Evolutionary conservation across 2,888 invertebrate species (phyloP).

Genomic region (Cosmopolites sordidus): DNA sequence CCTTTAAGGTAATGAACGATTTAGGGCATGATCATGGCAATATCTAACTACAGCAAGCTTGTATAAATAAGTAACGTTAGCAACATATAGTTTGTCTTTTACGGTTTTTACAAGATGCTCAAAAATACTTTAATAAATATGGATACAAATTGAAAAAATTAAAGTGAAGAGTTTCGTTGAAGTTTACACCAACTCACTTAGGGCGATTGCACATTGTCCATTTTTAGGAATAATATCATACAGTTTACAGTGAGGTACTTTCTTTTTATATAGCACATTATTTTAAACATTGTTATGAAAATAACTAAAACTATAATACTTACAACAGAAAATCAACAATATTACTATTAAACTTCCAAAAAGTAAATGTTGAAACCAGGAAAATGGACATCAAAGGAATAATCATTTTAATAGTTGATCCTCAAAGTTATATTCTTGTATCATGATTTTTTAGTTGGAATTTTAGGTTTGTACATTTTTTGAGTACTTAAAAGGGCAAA

Average conservation of each 20-base stretch:
- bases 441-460: no score
- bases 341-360: no score
- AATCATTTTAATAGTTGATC: no score
- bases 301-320: no score
- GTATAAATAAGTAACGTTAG: background rate
- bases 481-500: no score
- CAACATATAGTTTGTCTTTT: background rate
- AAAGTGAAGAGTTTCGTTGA: slow-evolving; percentile 33
- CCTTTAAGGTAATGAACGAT: background rate
- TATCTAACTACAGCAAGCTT: background rate
- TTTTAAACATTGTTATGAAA: slow-evolving; percentile 18
- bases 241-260: slow-evolving; percentile 46
- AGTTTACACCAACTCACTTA: slow-evolving; percentile 35
- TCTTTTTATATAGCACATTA: slow-evolving; percentile 45
- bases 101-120: background rate
- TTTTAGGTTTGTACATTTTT: no score
- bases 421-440: no score
- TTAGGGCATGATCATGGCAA: background rate
- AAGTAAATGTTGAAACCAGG: no score
- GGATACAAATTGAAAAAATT: slow-evolving; percentile 18
- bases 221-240: slow-evolving; percentile 37
- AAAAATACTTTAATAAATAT: background rate
- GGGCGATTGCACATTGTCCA: slow-evolving; percentile 46
- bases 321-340: no score
- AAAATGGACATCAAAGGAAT: no score